Conservation (phyloP, 2,113 vertebrate species). For the Heterotilapia buettikoferi region DNA sequence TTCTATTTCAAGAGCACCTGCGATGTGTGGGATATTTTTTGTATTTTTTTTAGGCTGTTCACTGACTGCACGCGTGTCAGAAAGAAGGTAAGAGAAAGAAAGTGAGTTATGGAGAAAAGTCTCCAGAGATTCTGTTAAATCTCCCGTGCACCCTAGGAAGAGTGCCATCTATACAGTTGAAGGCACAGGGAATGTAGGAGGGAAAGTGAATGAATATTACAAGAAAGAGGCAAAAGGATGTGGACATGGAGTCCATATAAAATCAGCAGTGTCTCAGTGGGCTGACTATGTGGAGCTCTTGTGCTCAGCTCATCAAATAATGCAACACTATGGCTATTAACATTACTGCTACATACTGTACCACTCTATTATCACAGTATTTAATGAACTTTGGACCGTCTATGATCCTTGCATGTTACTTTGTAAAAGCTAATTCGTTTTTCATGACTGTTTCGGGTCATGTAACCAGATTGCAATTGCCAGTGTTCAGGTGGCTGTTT, state of each 20-base stretch:
- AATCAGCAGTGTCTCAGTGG: background rate
- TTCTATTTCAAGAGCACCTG: slow-evolving; percentile 30
- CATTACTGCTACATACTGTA: background rate
- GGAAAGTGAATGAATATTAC: slow-evolving; percentile 16
- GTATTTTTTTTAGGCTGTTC: slow-evolving; percentile 7
- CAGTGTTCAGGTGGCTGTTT: slow-evolving; percentile 6
- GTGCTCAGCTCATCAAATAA: background rate
- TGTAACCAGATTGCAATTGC: background rate
- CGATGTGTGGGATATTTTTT: slow-evolving; percentile 31
- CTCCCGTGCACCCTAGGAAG: slow-evolving; percentile 14
- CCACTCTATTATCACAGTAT: background rate
- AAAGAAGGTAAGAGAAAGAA: background rate
- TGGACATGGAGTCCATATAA: background rate
- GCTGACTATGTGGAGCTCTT: background rate
- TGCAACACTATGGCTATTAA: background rate
- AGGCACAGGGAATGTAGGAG: background rate
- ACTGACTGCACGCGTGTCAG: background rate
- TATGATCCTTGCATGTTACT: background rate
- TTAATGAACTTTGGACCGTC: background rate
- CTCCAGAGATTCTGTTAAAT: slow-evolving; percentile 17
- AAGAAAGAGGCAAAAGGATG: background rate
- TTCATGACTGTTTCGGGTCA: background rate
- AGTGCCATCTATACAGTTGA: slow-evolving; percentile 31
- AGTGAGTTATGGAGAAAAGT: background rate
- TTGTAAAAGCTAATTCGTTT: background rate